Evolutionary conservation across 2,797 vertebrate species (phyloP).

Genomic region (Merluccius polli): DNA sequence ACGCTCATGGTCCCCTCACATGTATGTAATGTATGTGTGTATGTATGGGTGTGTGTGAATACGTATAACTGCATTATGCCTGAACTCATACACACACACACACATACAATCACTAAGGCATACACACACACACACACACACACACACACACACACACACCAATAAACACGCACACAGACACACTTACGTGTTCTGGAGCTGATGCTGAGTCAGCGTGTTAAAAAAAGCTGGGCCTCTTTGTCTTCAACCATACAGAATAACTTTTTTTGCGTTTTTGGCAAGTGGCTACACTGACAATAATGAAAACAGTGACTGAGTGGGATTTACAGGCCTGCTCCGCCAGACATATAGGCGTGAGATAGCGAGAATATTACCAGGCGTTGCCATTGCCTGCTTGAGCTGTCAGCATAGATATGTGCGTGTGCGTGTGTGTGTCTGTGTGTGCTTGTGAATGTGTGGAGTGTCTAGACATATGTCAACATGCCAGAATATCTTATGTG

Average conservation of each 20-base stretch:
- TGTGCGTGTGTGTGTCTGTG: conserved; percentile 23
- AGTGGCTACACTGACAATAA: no score
- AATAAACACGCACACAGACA: background rate
- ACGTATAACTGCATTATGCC: conserved; percentile 22
- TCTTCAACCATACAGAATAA: no score
- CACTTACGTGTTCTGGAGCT: background rate
- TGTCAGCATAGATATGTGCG: conserved; percentile 22
- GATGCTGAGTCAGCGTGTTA: conserved; percentile 67
- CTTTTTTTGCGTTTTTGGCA: no score
- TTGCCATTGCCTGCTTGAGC: conserved; percentile 53
- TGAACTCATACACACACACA: conserved; percentile 25
- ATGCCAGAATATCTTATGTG: background rate
- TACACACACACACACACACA: background rate
- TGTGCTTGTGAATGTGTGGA: background rate
- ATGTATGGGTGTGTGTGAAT: background rate
- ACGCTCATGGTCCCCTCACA: conserved; percentile 27
- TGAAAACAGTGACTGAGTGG: conserved; percentile 57
- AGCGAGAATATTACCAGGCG: conserved; percentile 44
- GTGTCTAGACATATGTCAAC: background rate
- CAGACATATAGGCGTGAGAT: conserved; percentile 60
- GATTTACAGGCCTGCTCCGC: conserved; percentile 53
- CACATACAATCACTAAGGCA: background rate
- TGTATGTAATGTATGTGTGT: conserved; percentile 12
- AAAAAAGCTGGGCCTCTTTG: no score
- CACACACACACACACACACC: background rate